Conservation (phyloP, 2,113 vertebrate genomes). For the Rhinogobius similis region DNA sequence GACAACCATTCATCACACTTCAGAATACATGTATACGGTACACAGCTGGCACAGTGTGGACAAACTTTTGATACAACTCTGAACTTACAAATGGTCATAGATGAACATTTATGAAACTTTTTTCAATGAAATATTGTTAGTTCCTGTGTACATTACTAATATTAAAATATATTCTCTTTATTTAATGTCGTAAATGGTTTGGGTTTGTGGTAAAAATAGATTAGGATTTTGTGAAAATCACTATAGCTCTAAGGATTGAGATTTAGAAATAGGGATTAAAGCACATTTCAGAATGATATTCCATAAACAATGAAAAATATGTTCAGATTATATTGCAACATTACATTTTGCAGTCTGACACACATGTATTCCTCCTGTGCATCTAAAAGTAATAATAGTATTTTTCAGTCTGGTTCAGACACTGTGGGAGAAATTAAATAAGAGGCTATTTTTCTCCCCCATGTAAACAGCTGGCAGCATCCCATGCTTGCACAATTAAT, state of each 20-base stretch:
- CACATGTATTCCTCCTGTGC: conserved; percentile 32
- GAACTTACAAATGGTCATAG: no score
- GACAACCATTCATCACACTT: conserved; percentile 77
- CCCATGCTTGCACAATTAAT: conserved; percentile 97
- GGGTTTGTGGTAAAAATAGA: no score
- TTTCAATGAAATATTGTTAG: neutral
- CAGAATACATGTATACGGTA: conserved; percentile 30
- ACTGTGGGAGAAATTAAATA: conserved; percentile 81
- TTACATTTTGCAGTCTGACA: neutral
- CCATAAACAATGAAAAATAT: neutral
- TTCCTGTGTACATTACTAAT: no score
- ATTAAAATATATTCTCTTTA: no score
- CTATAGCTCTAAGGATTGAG: no score
- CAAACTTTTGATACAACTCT: conserved; percentile 25
- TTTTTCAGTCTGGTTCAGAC: conserved; percentile 41
- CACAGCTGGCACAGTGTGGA: conserved; percentile 30
- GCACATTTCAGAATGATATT: no score
- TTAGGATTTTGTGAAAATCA: no score
- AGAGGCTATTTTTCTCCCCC: conserved; percentile 90
- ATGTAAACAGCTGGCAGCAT: conserved; percentile 96
- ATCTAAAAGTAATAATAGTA: conserved; percentile 27
- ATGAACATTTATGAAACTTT: no score
- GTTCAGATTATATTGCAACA: neutral
- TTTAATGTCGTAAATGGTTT: no score
- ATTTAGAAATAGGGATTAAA: no score